These are phyloP conservation scores for Sisyra terminalis DNA, from an alignment of 2,888 invertebrate genomes.

Conservation along the genomic window DNA sequence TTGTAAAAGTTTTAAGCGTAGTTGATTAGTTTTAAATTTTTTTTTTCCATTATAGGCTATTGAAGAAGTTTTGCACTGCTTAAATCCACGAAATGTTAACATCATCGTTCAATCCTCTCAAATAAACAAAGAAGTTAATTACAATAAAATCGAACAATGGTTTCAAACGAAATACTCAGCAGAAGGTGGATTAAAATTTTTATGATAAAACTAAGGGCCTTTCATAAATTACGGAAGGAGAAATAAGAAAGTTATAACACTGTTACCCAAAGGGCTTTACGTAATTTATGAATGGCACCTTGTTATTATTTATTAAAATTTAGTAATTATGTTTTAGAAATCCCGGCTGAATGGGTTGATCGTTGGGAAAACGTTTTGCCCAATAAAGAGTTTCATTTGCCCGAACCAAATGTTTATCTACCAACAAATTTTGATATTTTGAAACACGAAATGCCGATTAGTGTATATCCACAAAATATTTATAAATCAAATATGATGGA, in stretches of 20 bases:
- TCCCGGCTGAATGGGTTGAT: constrained; percentile 43
- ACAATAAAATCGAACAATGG: constrained; percentile 62
- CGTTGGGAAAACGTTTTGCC: constrained; percentile 42
- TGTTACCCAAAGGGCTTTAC: no score
- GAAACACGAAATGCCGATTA: constrained; percentile 22
- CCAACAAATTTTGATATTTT: constrained; percentile 51
- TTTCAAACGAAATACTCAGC: constrained; percentile 63
- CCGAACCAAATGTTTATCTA: constrained; percentile 55
- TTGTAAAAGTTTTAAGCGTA: not conserved
- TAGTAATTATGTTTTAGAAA: constrained; percentile 25
- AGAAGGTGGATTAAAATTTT: constrained; percentile 30
- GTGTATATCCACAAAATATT: constrained; percentile 39
- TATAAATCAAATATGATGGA: constrained; percentile 37
- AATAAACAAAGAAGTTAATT: constrained; percentile 30
- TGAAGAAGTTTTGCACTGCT: constrained; percentile 34
- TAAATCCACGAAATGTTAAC: constrained; percentile 50
- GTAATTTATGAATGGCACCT: no score
- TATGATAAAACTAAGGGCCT: not conserved
- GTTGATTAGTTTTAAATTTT: no score
- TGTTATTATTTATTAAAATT: not conserved
- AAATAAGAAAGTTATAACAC: no score
- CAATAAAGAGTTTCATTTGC: constrained; percentile 43
- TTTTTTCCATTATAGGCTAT: constrained; percentile 32
- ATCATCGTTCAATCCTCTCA: constrained; percentile 51
- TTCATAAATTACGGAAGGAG: no score